Evolutionary conservation across 2,888 invertebrate species (phyloP).

Genomic region (Stenoptilia bipunctidactyla): DNA sequence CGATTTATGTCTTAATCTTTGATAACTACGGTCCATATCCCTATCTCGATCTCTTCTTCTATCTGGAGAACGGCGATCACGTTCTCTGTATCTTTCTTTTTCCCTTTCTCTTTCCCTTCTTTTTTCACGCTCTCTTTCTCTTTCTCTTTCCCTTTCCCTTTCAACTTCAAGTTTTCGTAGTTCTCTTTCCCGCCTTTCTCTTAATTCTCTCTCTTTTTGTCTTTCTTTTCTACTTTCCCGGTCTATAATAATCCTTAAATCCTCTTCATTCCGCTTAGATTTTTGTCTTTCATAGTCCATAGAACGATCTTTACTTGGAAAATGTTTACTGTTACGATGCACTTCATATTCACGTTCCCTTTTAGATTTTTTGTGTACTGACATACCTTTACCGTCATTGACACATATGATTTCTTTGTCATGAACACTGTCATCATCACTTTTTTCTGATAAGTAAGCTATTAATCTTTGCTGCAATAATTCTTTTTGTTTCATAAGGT

Average conservation of each 20-base stretch:
- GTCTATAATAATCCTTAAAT: constrained; percentile 49
- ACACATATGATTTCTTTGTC: constrained; percentile 67
- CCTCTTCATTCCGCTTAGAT: constrained; percentile 42
- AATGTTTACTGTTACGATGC: constrained; percentile 31
- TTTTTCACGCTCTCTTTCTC: constrained; percentile 22
- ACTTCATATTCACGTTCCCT: constrained; percentile 31
- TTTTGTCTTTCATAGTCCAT: constrained; percentile 35
- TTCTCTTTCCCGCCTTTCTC: constrained; percentile 37
- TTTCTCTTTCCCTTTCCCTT: constrained; percentile 21
- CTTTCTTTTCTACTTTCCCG: constrained; percentile 38
- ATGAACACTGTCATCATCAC: constrained; percentile 55
- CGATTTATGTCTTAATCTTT: constrained; percentile 2
- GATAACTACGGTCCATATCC: constrained; percentile 20
- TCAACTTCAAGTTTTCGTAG: constrained; percentile 31
- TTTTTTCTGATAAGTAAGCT: constrained; percentile 79
- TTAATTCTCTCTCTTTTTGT: constrained; percentile 50
- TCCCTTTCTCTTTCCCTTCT: constrained; percentile 23
- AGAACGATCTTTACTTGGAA: constrained; percentile 37
- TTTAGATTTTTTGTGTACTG: constrained; percentile 46
- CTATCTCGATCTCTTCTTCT: constrained; percentile 18
- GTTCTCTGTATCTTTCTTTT: constrained; percentile 30
- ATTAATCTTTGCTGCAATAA: constrained; percentile 82
- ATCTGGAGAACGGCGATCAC: constrained; percentile 13
- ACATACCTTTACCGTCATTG: constrained; percentile 38
- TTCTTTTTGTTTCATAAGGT: constrained; percentile 91